Evolutionary conservation across 2,113 vertebrate genomes (phyloP).

Genomic region (Diadophis punctatus): DNA sequence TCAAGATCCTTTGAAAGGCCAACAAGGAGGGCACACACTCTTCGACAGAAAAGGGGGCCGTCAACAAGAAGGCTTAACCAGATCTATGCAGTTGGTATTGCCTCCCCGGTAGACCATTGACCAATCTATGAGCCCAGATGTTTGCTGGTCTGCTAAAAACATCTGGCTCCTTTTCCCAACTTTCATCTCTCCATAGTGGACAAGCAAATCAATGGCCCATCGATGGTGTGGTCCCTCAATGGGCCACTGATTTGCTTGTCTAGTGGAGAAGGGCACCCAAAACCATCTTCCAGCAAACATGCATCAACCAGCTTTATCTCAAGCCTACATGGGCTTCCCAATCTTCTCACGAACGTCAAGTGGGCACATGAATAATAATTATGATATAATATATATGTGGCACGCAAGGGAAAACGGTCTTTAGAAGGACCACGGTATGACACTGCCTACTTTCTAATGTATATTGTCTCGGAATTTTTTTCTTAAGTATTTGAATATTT

Average conservation of each 20-base stretch:
- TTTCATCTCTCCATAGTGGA: background rate
- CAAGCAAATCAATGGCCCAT: background rate
- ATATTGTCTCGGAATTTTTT: background rate
- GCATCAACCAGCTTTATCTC: background rate
- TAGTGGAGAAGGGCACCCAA: background rate
- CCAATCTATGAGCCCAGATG: background rate
- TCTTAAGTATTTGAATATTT: background rate
- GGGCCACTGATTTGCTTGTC: background rate
- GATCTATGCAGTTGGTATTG: background rate
- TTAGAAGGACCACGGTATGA: background rate
- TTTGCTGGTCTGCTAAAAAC: background rate
- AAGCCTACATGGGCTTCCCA: background rate
- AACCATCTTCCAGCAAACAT: background rate
- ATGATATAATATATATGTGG: background rate
- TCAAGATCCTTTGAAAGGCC: background rate
- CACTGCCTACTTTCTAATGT: background rate
- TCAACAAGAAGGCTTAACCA: background rate
- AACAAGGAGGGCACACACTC: background rate
- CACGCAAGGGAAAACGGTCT: background rate
- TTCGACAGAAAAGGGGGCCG: background rate
- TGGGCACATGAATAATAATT: background rate
- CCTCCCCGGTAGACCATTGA: background rate
- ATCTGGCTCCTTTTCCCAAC: background rate
- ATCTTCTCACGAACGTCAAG: background rate
- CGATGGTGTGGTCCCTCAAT: background rate